Conservation (phyloP, 2,888 invertebrate genomes). For the Hirtodrosophila confusa region DNA sequence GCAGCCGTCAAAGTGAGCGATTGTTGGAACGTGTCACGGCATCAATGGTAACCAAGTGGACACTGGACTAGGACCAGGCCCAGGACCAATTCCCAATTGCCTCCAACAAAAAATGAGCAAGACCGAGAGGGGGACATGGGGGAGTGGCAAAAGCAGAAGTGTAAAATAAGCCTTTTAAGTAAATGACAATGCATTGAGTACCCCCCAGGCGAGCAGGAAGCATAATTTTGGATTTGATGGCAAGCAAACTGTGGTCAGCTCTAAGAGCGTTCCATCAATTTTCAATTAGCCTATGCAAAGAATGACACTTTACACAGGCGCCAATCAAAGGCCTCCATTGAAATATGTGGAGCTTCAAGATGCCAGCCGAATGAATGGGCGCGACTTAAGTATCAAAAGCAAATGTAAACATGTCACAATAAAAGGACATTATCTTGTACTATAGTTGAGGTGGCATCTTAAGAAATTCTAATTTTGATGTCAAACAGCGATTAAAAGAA, state of each 20-base stretch:
- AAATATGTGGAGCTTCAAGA: slow-evolving; percentile 38
- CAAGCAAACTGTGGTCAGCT: slow-evolving; percentile 34
- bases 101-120: slow-evolving; percentile 30
- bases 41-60: slow-evolving; percentile 64
- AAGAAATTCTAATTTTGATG: slow-evolving; percentile 83
- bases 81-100: slow-evolving; percentile 21
- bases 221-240: slow-evolving; percentile 36
- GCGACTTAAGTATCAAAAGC: slow-evolving; percentile 35
- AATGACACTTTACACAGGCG: slow-evolving; percentile 20
- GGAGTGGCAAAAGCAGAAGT: not conserved
- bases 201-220: slow-evolving; percentile 24
- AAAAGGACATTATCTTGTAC: slow-evolving; percentile 39
- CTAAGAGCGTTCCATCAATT: slow-evolving; percentile 46
- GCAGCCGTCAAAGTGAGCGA: slow-evolving; percentile 73
- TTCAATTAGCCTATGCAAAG: slow-evolving; percentile 64
- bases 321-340: slow-evolving; percentile 36
- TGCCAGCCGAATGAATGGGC: slow-evolving; percentile 12
- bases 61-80: slow-evolving; percentile 9
- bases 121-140: slow-evolving; percentile 1
- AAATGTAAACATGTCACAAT: slow-evolving; percentile 47
- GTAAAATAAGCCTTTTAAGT: slow-evolving; percentile 12
- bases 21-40: slow-evolving; percentile 66
- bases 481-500: slow-evolving; percentile 84
- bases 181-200: slow-evolving; percentile 28
- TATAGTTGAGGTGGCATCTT: slow-evolving; percentile 54